Evolutionary conservation across 2,888 invertebrate genomes (phyloP), one percentile per base, ranked within the genome.

Genomic region (Acrocyrtus sp.): DNA sequence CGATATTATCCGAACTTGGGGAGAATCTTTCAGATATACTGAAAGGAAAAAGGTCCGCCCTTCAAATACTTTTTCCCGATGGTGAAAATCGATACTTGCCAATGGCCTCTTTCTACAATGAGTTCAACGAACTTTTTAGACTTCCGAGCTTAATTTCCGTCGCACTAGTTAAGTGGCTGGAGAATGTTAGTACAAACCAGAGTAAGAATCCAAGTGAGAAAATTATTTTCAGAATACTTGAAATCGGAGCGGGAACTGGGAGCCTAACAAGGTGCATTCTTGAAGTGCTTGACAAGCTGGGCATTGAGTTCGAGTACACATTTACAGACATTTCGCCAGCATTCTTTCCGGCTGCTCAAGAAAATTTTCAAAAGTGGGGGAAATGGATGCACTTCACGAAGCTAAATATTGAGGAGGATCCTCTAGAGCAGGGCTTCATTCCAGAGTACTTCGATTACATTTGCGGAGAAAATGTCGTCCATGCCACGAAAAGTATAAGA

Each of bases 321-420:
- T 76, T 61, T 24, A 76, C 76, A 0, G 76, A 76, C 29, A 76
- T 76, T 53, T 76, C 76, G 3, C 47, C 51, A 1, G 43, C 39
- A 5, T 76, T 76, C 51, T 60, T 76, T 43, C 19, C 26, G 17
- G 53, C 53, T 8, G 76, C 76, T 3, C 60, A 68, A n/a, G 29
- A 66, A 15, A 41, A 58, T 34, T 73, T 69, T 39, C 51, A 48
- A 2, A 62, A 62, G 22, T 26, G 21, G 17, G 12, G 4, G n/a
- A 58, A 68, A 48, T 47, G 53, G 12, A 51, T 76, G 6, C 56
- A 68, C 2, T 76, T 48, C 45, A 63, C 56, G 41, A 48, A 48
- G 10, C 21, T 77, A 12, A 72, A 77, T 24, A 48, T 75, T 26
- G 77, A 77, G 24, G 54, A 73, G 1, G 77, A 77, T 53, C 77